Evolutionary conservation across 2,797 vertebrate species (phyloP).

Genomic region (Sebastes itinus): DNA sequence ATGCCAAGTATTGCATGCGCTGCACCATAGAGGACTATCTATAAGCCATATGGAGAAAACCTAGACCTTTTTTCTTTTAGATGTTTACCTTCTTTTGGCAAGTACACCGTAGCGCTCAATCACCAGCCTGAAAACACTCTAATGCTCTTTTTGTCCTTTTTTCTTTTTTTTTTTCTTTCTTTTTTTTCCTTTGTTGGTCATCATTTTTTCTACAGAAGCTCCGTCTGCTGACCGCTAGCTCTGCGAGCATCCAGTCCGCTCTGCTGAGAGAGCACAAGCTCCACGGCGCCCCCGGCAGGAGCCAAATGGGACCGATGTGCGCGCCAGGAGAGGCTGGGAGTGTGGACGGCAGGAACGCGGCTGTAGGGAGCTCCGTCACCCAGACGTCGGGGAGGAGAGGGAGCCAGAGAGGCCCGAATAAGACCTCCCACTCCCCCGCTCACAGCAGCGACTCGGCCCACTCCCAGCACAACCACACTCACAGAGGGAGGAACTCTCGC

Average conservation of each 20-base stretch:
- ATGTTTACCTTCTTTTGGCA: conserved; percentile 85
- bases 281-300: conserved; percentile 79
- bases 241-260: conserved; percentile 80
- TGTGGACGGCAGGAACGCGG: conserved; percentile 71
- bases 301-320: conserved; percentile 69
- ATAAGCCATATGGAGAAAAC: conserved; percentile 86
- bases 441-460: conserved; percentile 91
- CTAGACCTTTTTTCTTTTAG: conserved; percentile 85
- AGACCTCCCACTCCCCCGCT: conserved; percentile 83
- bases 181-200: conserved; percentile 74
- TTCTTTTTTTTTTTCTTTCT: conserved; percentile 69
- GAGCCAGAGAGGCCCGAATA: conserved; percentile 79
- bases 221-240: conserved; percentile 78
- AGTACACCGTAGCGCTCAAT: conserved; percentile 79
- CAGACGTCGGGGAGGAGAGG: conserved; percentile 81
- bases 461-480: conserved; percentile 71
- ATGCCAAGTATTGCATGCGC: conserved; percentile 99
- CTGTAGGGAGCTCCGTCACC: conserved; percentile 71
- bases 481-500: conserved; percentile 83
- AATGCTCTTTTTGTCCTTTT: conserved; percentile 79
- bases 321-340: conserved; percentile 78
- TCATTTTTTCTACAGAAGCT: conserved; percentile 87
- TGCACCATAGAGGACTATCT: conserved; percentile 97
- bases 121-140: conserved; percentile 71
- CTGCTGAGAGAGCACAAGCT: conserved; percentile 80